phyloP scores from a whole-genome alignment of 1,140 invertebrate genomes.

The Sipha flava region DNA sequence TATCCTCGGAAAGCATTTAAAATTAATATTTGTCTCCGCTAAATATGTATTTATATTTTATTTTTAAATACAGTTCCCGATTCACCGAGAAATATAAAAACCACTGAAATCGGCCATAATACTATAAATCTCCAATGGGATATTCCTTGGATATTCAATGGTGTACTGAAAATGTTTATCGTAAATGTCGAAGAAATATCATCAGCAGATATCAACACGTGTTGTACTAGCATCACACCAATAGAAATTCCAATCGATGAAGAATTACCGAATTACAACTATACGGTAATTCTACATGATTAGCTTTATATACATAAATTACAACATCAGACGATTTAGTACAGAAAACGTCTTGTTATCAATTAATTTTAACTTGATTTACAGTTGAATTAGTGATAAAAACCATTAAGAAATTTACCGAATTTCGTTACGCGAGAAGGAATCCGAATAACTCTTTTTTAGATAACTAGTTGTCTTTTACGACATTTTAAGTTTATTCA shows the following conservation, averaged over 20 bases:
- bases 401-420: too few relatives aligned
- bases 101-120: not conserved
- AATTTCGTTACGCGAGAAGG: too few relatives aligned
- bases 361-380: too few relatives aligned
- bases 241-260: not conserved
- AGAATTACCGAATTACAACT: not conserved
- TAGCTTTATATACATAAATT: too few relatives aligned
- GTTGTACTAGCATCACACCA: not conserved
- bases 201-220: not conserved
- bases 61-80: not conserved
- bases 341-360: too few relatives aligned
- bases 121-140: not conserved
- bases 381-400: too few relatives aligned
- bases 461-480: too few relatives aligned
- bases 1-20: not conserved
- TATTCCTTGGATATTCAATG: not conserved
- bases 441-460: too few relatives aligned
- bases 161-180: not conserved
- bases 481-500: too few relatives aligned
- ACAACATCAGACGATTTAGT: too few relatives aligned
- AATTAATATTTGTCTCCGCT: not conserved
- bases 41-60: not conserved
- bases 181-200: not conserved
- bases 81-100: not conserved
- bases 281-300: not conserved